phyloP scores from a whole-genome alignment of 2,797 vertebrate species.

The Antennarius maculatus region DNA sequence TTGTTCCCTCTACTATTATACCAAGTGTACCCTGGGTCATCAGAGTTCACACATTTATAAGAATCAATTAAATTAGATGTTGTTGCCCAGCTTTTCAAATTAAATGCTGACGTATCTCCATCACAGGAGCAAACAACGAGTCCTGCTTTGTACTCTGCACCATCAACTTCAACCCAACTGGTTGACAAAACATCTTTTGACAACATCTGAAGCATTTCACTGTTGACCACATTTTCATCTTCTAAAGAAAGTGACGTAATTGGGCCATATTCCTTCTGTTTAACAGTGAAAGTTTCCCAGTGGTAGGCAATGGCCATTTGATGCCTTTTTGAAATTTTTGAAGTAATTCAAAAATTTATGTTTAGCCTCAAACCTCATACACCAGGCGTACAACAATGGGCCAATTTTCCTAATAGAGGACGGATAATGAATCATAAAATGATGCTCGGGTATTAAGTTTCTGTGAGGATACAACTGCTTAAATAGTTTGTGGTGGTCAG shows the following conservation, averaged over 20 bases:
- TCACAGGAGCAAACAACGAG: background rate
- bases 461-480: constrained; percentile 27
- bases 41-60: no score
- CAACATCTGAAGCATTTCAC: background rate
- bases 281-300: no score
- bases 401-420: constrained; percentile 32
- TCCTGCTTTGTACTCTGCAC: background rate
- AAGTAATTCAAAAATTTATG: background rate
- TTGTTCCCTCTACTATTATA: no score
- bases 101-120: no score
- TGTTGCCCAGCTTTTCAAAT: no score
- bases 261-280: background rate
- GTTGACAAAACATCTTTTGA: background rate
- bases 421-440: constrained; percentile 35
- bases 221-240: background rate
- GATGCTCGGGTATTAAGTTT: constrained; percentile 27
- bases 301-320: no score
- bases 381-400: background rate
- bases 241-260: background rate
- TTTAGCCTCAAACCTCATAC: background rate
- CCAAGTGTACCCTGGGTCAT: no score
- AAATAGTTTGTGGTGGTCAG: constrained; percentile 32
- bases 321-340: background rate
- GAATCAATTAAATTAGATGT: no score
- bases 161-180: background rate